phyloP scores from a whole-genome alignment of 2,113 vertebrate species.

The Cephalopterus ornatus region DNA sequence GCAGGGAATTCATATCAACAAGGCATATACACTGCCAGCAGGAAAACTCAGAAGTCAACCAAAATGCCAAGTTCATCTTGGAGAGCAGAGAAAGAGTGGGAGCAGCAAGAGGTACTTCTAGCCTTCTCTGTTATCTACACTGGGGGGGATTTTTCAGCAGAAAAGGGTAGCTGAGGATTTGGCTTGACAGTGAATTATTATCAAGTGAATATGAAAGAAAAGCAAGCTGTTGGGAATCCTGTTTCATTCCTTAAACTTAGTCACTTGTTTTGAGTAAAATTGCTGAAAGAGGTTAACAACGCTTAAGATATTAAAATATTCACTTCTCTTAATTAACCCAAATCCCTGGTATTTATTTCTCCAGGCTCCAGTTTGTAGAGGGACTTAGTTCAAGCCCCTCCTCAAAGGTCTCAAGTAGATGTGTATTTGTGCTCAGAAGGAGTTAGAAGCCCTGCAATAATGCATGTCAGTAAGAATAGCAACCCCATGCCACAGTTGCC shows the following conservation, averaged over 20 bases:
- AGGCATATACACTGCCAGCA: background rate
- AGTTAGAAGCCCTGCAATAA: background rate
- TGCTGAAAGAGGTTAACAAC: constrained; percentile 16
- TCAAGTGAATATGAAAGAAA: background rate
- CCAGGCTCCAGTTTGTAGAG: background rate
- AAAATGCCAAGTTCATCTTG: background rate
- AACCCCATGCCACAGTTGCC: background rate
- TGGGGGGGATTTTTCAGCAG: background rate
- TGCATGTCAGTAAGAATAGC: background rate
- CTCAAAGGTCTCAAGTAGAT: background rate
- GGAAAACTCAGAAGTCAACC: background rate
- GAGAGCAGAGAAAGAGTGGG: background rate
- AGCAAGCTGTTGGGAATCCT: background rate
- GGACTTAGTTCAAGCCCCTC: background rate
- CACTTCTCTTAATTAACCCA: background rate
- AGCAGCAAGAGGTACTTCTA: background rate
- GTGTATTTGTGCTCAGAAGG: background rate
- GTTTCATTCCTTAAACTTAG: background rate
- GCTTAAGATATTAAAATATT: constrained; percentile 36
- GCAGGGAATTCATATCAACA: background rate
- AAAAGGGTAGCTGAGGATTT: background rate
- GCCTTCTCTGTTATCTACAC: background rate
- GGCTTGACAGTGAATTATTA: background rate
- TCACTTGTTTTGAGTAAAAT: background rate
- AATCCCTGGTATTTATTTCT: constrained; percentile 14